Percentiles rank a stretch among this genome's conserved stretches.
phyloP scores from a whole-genome alignment of 2,113 vertebrate genomes.

The Jaculus jaculus region DNA sequence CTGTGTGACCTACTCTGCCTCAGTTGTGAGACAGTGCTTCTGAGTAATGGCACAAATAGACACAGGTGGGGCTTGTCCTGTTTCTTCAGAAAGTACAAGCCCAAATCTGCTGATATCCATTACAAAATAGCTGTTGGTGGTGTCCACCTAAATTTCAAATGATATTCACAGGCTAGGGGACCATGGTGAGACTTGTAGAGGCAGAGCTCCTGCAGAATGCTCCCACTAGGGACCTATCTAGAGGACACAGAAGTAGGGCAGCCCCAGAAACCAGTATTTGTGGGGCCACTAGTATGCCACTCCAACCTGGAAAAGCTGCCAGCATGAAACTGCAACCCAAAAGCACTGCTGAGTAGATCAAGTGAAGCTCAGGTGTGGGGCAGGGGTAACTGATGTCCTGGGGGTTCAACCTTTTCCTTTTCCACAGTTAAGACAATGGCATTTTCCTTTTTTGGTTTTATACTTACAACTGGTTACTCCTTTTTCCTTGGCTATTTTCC shows the following conservation, averaged over 20 bases:
- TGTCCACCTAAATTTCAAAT: neutral
- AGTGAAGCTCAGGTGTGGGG: neutral
- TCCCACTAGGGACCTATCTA: neutral
- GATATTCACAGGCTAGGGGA: neutral
- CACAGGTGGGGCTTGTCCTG: neutral
- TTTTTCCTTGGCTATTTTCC: neutral
- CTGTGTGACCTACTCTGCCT: neutral
- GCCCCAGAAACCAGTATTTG: neutral
- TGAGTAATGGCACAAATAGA: neutral
- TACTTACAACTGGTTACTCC: neutral
- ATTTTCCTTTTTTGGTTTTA: neutral
- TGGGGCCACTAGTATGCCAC: neutral
- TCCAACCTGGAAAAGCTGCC: neutral
- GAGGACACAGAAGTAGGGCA: neutral
- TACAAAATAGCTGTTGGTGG: neutral
- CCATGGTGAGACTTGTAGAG: neutral
- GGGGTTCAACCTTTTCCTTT: neutral
- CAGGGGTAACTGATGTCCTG: neutral
- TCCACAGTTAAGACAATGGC: neutral
- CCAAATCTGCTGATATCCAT: neutral
- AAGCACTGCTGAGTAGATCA: neutral
- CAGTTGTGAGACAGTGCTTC: neutral
- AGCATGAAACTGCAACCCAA: neutral
- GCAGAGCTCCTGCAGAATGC: neutral
- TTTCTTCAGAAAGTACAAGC: neutral